phyloP scores from a whole-genome alignment of 2,113 vertebrate genomes.

The Mixornis gularis region DNA sequence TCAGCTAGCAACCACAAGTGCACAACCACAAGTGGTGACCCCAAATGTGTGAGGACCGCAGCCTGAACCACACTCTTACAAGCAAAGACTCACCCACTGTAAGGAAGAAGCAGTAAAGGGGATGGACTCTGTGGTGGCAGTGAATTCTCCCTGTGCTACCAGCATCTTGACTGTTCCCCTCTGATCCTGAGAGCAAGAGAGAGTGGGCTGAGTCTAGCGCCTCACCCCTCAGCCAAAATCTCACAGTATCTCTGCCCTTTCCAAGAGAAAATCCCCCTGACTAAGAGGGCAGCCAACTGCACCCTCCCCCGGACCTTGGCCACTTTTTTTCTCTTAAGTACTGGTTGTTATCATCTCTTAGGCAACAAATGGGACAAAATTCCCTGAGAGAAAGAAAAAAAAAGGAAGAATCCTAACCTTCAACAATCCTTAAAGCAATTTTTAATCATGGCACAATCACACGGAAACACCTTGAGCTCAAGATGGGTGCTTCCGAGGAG shows the following conservation, averaged over 20 bases:
- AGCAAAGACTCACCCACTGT: neutral
- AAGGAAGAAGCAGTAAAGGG: neutral
- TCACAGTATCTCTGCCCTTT: neutral
- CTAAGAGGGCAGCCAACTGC: neutral
- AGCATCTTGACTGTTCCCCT: accelerated
- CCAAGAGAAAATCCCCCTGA: neutral
- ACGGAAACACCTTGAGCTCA: neutral
- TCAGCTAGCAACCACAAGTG: too few species aligned
- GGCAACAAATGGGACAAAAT: neutral
- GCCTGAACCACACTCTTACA: too few species aligned
- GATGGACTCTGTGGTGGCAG: neutral
- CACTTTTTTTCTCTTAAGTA: neutral
- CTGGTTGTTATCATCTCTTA: neutral
- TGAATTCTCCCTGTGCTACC: neutral
- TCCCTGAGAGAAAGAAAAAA: neutral
- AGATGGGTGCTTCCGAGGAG: neutral
- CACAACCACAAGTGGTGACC: too few species aligned
- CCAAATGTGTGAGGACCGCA: too few species aligned
- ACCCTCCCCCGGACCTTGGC: neutral
- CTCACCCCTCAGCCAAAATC: neutral
- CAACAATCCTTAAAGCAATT: neutral
- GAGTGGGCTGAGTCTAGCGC: neutral
- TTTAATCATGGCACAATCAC: neutral
- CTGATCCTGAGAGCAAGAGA: accelerated
- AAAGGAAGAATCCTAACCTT: neutral